Conservation (phyloP, 1,140 invertebrate genomes). For the Piezodorus guildinii region DNA sequence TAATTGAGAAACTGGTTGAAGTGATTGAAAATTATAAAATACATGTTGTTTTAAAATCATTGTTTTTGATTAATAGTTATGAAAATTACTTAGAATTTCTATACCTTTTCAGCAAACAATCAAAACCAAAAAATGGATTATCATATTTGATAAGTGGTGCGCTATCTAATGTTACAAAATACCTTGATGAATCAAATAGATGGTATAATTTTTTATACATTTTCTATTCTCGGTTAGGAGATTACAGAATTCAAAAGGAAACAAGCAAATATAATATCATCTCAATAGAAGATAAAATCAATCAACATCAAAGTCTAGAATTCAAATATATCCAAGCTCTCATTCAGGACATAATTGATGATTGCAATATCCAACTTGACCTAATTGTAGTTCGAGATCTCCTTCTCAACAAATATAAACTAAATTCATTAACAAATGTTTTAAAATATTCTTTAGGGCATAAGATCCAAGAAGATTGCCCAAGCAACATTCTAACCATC, state of each 20-base stretch:
- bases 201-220: background rate
- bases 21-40: background rate
- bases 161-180: background rate
- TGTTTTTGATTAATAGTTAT: background rate
- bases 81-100: background rate
- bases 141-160: background rate
- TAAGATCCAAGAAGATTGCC: no score
- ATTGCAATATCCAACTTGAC: no score
- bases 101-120: background rate
- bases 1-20: background rate
- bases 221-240: background rate
- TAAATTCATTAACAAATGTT: no score
- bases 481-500: no score
- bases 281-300: no score
- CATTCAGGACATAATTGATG: no score
- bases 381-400: no score
- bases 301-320: no score
- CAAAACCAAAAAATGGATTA: background rate
- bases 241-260: background rate
- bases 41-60: background rate
- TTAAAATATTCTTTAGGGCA: no score
- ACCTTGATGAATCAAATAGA: background rate
- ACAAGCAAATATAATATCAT: background rate
- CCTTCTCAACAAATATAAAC: no score
- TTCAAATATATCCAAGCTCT: no score